These are phyloP conservation scores for Gibbula magus DNA, from an alignment of 2,888 invertebrate species.

Conservation along the genomic window DNA sequence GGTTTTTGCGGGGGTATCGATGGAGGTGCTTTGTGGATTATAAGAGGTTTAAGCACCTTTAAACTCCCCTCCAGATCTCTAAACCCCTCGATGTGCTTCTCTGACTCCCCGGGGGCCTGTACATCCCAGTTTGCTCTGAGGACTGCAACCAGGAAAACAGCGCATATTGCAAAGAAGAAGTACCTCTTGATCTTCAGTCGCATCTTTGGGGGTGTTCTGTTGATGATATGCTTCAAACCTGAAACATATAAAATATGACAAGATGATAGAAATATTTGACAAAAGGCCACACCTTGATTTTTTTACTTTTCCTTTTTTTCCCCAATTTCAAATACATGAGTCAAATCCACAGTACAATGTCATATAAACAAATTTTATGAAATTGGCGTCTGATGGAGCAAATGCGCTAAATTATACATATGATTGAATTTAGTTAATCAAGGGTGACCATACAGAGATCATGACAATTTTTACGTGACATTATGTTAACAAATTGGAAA, in stretches of 20 bases:
- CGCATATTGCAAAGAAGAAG: neutral
- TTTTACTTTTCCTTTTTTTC: too few species aligned
- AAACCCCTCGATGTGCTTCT: neutral
- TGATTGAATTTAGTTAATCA: too few species aligned
- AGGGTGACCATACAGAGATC: too few species aligned
- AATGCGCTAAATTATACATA: too few species aligned
- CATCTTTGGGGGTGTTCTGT: neutral
- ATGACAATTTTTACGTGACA: too few species aligned
- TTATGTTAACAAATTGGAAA: too few species aligned
- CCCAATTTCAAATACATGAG: too few species aligned
- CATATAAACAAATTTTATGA: too few species aligned
- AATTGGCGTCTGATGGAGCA: too few species aligned
- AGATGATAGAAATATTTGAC: too few species aligned
- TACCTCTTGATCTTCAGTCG: neutral
- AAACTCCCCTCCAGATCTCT: neutral
- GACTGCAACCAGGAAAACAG: neutral
- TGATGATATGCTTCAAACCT: neutral
- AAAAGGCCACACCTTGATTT: too few species aligned
- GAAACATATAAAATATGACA: neutral
- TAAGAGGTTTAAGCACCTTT: neutral
- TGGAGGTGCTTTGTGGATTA: neutral
- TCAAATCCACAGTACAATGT: too few species aligned
- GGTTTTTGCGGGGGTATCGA: neutral
- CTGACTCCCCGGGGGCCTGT: neutral
- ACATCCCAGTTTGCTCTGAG: neutral